Evolutionary conservation across 2,113 vertebrate species (phyloP).

Genomic region (Tenrec ecaudatus): DNA sequence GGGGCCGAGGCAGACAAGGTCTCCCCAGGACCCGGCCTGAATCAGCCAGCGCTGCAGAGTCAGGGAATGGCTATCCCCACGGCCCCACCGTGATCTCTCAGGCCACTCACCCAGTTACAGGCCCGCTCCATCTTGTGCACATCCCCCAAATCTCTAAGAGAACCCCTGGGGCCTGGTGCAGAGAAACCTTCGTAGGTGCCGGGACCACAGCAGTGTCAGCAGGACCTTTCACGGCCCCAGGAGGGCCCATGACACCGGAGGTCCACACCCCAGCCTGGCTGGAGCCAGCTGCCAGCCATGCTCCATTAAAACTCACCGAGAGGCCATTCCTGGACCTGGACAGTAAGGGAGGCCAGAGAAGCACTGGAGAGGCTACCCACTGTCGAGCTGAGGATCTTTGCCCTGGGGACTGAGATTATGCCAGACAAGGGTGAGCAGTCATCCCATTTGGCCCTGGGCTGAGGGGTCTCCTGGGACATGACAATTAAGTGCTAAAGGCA

Average conservation of each 20-base stretch:
- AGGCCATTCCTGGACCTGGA: background rate
- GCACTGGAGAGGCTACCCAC: background rate
- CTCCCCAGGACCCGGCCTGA: background rate
- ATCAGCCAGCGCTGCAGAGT: background rate
- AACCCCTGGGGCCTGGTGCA: background rate
- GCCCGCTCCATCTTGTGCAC: background rate
- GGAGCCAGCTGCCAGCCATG: background rate
- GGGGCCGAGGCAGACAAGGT: background rate
- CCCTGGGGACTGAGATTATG: background rate
- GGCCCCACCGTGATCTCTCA: background rate
- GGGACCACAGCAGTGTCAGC: background rate
- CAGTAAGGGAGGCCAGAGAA: background rate
- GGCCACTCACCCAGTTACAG: background rate
- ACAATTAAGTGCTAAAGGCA: background rate
- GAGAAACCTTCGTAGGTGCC: background rate
- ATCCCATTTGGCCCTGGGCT: background rate
- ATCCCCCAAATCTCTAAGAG: background rate
- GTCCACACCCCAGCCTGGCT: background rate
- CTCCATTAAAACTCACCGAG: background rate
- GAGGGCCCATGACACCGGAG: background rate
- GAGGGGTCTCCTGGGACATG: background rate
- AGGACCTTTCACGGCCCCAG: background rate
- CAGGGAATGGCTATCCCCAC: too few relatives aligned
- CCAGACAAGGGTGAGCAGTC: background rate
- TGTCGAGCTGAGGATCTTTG: background rate